Conservation (phyloP, 2,113 vertebrate genomes). For the Verasper variegatus region DNA sequence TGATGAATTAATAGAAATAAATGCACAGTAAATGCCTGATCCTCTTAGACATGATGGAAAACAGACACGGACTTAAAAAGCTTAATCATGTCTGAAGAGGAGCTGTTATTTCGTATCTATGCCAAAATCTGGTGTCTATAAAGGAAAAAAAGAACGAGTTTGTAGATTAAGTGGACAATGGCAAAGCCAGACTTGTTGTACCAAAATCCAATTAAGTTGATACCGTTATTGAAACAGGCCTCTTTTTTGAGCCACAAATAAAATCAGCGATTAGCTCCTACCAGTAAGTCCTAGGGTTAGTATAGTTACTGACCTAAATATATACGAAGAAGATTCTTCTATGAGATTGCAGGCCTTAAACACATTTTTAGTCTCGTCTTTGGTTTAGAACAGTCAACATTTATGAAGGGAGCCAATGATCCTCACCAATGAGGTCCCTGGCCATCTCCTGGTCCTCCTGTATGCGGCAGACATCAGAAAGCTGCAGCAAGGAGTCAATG, state of each 20-base stretch:
- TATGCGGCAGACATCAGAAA: slow-evolving; percentile 94
- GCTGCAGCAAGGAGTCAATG: slow-evolving; percentile 94
- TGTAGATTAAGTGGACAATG: slow-evolving; percentile 4
- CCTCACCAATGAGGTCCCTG: slow-evolving; percentile 93
- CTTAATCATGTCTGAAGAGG: slow-evolving; percentile 9
- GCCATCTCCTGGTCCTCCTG: slow-evolving; percentile 99
- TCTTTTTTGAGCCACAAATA: neutral
- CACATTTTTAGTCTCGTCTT: neutral
- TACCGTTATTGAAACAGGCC: neutral
- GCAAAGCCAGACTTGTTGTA: too few species aligned
- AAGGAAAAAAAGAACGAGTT: slow-evolving; percentile 9
- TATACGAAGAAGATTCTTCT: neutral
- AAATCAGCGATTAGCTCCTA: neutral
- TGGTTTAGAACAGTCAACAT: neutral
- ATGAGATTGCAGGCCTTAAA: neutral
- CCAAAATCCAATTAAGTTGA: too few species aligned
- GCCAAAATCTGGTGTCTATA: slow-evolving; percentile 1
- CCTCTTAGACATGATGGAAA: slow-evolving; percentile 4
- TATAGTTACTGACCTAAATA: neutral
- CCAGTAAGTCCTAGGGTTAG: neutral
- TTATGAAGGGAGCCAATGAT: neutral
- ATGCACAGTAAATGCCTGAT: neutral
- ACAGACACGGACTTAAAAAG: slow-evolving; percentile 23
- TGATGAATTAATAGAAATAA: slow-evolving; percentile 1
- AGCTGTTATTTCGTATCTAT: slow-evolving; percentile 25